Evolutionary conservation across 2,888 invertebrate species (phyloP).

Genomic region (Ptychoptera albimana): DNA sequence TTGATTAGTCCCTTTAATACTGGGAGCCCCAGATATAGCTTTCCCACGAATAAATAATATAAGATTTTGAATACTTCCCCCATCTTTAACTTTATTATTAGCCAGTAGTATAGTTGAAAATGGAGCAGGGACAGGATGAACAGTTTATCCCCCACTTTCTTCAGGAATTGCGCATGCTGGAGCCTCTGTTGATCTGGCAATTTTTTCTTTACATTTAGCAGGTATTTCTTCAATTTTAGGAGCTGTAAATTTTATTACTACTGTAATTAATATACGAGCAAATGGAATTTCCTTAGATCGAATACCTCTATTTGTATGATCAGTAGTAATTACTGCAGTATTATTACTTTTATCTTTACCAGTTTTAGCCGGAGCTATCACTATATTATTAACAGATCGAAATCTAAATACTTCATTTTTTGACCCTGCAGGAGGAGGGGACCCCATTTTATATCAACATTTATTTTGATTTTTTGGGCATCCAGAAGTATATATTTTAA

Average conservation of each 20-base stretch:
- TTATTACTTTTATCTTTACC: constrained; percentile 52
- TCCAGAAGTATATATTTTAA: constrained; percentile 76
- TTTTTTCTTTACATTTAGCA: constrained; percentile 61
- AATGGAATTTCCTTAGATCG: constrained; percentile 33
- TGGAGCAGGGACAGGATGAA: too few relatives aligned
- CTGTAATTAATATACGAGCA: too few relatives aligned
- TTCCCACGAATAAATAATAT: constrained; percentile 33
- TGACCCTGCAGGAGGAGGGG: constrained; percentile 64
- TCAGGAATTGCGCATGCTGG: too few relatives aligned
- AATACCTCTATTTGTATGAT: constrained; percentile 48
- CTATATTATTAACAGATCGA: constrained; percentile 62
- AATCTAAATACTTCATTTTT: constrained; percentile 71
- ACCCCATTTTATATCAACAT: constrained; percentile 67
- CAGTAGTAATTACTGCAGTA: constrained; percentile 48
- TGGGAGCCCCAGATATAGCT: constrained; percentile 12
- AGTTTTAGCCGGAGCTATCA: constrained; percentile 64
- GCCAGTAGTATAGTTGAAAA: too few relatives aligned
- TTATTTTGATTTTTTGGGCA: constrained; percentile 81
- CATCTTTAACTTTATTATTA: too few relatives aligned
- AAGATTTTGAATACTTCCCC: too few relatives aligned
- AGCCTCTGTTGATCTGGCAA: constrained; percentile 26
- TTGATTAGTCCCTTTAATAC: too few relatives aligned
- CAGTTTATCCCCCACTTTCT: too few relatives aligned
- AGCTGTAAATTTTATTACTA: constrained; percentile 20
- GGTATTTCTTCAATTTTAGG: constrained; percentile 58